These are phyloP conservation scores for Xenentodon cancila DNA, from an alignment of 2,797 vertebrate species.

Conservation along the genomic window DNA sequence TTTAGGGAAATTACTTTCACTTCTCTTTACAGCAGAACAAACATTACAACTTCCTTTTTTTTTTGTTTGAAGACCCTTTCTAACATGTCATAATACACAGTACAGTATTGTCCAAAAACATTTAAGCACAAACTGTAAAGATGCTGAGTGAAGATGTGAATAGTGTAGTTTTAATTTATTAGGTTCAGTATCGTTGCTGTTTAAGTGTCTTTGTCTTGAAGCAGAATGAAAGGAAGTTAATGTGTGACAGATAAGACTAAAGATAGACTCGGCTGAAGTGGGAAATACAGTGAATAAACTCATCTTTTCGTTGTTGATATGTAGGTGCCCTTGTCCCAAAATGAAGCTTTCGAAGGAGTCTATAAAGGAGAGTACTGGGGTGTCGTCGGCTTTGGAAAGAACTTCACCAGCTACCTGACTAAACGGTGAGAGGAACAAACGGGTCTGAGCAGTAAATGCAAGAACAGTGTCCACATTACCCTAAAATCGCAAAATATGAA, in stretches of 20 bases:
- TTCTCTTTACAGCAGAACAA: slow-evolving; percentile 21
- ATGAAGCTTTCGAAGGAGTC: slow-evolving; percentile 78
- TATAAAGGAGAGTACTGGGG: slow-evolving; percentile 83
- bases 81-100: not conserved
- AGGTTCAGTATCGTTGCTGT: no score
- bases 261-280: no score
- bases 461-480: not conserved
- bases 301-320: not conserved
- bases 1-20: slow-evolving; percentile 19
- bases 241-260: no score
- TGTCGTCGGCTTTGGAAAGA: slow-evolving; percentile 81
- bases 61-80: not conserved
- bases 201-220: no score
- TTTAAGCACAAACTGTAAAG: no score
- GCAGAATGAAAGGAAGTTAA: no score
- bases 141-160: no score
- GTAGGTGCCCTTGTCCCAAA: slow-evolving; percentile 76
- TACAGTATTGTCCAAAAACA: not conserved
- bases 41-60: slow-evolving; percentile 1
- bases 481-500: not conserved
- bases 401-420: slow-evolving; percentile 83
- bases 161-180: no score
- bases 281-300: no score
- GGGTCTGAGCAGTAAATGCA: no score
- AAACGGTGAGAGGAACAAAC: slow-evolving; percentile 72